Evolutionary conservation across 2,888 invertebrate genomes (phyloP).

Genomic region (Parthenolecanium corni): DNA sequence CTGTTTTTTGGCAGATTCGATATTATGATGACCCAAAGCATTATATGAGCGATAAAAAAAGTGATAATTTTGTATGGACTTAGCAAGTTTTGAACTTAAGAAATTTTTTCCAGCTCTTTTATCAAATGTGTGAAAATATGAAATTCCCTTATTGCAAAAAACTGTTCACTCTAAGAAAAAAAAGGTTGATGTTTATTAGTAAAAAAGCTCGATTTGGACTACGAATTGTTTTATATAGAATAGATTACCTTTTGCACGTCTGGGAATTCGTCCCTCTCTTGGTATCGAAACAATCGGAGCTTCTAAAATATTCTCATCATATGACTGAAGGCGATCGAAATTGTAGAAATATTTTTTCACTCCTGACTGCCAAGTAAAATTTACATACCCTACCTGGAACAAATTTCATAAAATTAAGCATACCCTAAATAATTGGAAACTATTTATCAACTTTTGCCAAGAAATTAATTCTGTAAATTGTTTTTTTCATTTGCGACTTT

Average conservation of each 20-base stretch:
- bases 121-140: too few relatives aligned
- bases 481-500: neutral
- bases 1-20: too few relatives aligned
- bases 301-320: slow-evolving; percentile 69
- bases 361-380: slow-evolving; percentile 83
- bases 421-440: neutral
- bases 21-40: too few relatives aligned
- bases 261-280: slow-evolving; percentile 72
- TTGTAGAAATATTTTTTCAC: slow-evolving; percentile 70
- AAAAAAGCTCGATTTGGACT: neutral
- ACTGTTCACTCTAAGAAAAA: too few relatives aligned
- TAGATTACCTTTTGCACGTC: slow-evolving; percentile 74
- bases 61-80: too few relatives aligned
- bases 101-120: too few relatives aligned
- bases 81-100: too few relatives aligned
- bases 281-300: slow-evolving; percentile 81
- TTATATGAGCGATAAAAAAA: too few relatives aligned
- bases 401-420: neutral
- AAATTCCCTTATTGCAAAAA: too few relatives aligned
- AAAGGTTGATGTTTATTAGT: too few relatives aligned
- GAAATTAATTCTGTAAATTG: neutral
- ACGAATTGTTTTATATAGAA: too few relatives aligned
- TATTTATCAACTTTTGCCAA: neutral
- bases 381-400: slow-evolving; percentile 54
- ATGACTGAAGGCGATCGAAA: slow-evolving; percentile 74